A percentile compares a stretch with the other conserved stretches of the same genome.
Evolutionary conservation across 2,888 invertebrate genomes (phyloP).

Genomic region (Tortricodes alternella): DNA sequence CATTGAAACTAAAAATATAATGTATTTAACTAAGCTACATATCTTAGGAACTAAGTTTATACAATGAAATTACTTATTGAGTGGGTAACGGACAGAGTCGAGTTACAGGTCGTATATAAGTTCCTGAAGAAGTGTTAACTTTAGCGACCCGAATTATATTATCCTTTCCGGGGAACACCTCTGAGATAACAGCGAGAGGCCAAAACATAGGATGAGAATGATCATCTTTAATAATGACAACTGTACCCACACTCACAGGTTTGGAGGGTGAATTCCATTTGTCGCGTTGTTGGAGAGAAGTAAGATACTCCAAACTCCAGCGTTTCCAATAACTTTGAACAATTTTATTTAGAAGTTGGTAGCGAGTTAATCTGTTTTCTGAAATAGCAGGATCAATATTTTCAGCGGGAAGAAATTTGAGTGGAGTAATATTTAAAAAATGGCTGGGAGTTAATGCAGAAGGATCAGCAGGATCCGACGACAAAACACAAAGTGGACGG

Average conservation of each 20-base stretch:
- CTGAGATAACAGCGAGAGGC: neutral
- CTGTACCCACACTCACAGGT: too few species aligned
- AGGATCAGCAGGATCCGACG: constrained; percentile 27
- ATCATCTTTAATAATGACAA: neutral
- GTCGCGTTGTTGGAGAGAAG: neutral
- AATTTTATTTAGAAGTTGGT: neutral
- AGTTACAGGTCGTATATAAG: neutral
- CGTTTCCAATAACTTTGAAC: neutral
- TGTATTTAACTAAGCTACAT: too few species aligned
- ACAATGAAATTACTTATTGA: neutral
- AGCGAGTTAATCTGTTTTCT: neutral
- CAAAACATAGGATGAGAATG: neutral
- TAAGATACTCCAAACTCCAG: neutral
- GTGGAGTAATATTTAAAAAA: constrained; percentile 18
- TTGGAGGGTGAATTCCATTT: too few species aligned
- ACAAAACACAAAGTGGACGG: constrained; percentile 23
- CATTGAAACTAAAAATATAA: too few species aligned
- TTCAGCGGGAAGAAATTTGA: too few species aligned
- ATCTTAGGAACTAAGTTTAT: too few species aligned
- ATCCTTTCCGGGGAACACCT: neutral
- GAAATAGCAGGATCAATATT: too few species aligned
- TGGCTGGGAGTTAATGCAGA: constrained; percentile 30
- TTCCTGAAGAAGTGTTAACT: neutral
- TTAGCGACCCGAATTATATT: too few species aligned
- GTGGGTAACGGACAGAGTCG: neutral